Conservation (phyloP, 1,140 invertebrate species). For the Chironomus tepperi region DNA sequence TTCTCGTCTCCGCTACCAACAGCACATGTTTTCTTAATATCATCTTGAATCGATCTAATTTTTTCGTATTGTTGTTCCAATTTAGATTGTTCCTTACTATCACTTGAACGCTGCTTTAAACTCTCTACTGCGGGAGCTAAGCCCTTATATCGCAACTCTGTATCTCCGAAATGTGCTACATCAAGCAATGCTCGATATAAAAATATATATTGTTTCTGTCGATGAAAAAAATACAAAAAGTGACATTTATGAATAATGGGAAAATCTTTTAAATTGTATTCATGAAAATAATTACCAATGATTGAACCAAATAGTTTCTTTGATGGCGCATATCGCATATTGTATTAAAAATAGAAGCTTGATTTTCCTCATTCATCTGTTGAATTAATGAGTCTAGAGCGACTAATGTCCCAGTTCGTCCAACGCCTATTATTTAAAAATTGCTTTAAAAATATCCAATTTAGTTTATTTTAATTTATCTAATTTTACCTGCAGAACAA, state of each 20-base stretch:
- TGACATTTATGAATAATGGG: conserved; percentile 9
- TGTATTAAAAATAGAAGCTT: conserved; percentile 82
- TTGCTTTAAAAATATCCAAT: no score
- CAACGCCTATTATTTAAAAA: no score
- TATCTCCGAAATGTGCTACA: conserved; percentile 87
- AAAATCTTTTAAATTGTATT: conserved; percentile 27
- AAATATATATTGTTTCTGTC: conserved; percentile 93
- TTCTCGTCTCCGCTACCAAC: conserved; percentile 79
- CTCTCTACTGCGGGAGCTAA: conserved; percentile 62
- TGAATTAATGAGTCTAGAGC: conserved; percentile 82
- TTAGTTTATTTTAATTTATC: no score
- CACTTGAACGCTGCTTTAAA: conserved; percentile 49
- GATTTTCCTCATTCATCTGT: conserved; percentile 67
- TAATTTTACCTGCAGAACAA: conserved; percentile 50
- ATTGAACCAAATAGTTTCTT: conserved; percentile 88
- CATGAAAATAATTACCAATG: conserved; percentile 67
- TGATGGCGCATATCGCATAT: conserved; percentile 82
- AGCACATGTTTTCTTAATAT: conserved; percentile 70
- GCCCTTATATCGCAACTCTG: conserved; percentile 66
- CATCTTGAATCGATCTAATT: conserved; percentile 63
- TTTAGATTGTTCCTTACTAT: conserved; percentile 48
- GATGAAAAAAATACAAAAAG: conserved; percentile 17
- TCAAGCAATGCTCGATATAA: conserved; percentile 92
- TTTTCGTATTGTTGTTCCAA: conserved; percentile 83
- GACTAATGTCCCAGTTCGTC: conserved; percentile 83